Percentiles rank a stretch among this genome's conserved stretches.
These are phyloP conservation scores for Centropus bengalensis DNA, from an alignment of 2,113 vertebrate species.

Conservation along the genomic window DNA sequence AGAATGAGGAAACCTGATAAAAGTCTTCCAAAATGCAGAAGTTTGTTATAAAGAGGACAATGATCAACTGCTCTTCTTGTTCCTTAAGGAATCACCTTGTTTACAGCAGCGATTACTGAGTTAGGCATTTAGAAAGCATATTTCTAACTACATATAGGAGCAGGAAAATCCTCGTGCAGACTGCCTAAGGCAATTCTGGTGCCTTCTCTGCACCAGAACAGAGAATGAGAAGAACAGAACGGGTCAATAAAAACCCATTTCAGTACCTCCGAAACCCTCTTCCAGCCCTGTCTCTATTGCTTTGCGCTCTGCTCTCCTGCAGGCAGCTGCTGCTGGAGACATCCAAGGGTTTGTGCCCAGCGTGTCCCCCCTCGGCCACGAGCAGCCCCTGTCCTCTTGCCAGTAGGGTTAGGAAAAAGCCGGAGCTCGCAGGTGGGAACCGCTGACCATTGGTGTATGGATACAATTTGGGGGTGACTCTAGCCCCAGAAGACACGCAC, in stretches of 20 bases:
- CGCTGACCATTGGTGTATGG: accelerated
- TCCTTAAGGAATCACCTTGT: not conserved
- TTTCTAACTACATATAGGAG: not conserved
- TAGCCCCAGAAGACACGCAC: not conserved
- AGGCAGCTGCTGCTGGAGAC: not conserved
- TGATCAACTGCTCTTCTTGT: not conserved
- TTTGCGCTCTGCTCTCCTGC: not conserved
- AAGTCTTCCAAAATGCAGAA: not conserved
- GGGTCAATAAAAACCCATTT: not conserved
- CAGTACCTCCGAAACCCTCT: not conserved
- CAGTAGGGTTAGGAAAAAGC: not conserved
- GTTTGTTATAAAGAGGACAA: not conserved
- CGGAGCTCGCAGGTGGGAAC: not conserved
- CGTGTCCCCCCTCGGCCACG: accelerated
- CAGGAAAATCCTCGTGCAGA: not conserved
- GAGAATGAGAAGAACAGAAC: not conserved
- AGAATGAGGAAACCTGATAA: not conserved
- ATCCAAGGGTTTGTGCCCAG: too few relatives aligned
- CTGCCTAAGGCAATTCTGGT: not conserved
- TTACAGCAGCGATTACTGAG: not conserved
- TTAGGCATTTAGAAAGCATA: not conserved
- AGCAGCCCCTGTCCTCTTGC: not conserved
- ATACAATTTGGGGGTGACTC: not conserved
- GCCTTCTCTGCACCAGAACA: not conserved
- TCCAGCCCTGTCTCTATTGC: not conserved